These are phyloP conservation scores for Parus major DNA, from an alignment of 2,113 vertebrate species.

Conservation along the genomic window DNA sequence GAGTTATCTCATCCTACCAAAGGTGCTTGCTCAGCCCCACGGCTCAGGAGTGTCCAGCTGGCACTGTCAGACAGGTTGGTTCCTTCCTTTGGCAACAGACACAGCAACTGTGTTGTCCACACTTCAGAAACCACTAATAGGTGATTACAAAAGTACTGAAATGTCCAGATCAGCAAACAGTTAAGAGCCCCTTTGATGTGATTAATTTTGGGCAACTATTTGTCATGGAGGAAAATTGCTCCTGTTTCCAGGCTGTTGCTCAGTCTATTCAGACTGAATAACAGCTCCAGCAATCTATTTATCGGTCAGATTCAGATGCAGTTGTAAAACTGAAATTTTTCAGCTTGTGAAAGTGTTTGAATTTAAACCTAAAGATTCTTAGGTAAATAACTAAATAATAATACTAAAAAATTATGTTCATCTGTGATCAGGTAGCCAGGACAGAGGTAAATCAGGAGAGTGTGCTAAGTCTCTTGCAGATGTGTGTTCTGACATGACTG, in stretches of 20 bases:
- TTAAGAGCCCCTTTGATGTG: background rate
- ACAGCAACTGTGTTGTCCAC: background rate
- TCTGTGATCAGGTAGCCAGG: background rate
- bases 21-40: background rate
- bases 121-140: background rate
- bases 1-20: background rate
- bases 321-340: background rate
- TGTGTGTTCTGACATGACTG: background rate
- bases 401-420: background rate
- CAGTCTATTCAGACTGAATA: background rate
- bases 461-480: background rate
- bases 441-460: background rate
- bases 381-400: background rate
- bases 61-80: background rate
- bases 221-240: background rate
- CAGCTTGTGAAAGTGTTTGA: background rate
- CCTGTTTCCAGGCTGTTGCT: background rate
- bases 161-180: background rate
- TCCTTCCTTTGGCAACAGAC: background rate
- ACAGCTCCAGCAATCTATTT: background rate
- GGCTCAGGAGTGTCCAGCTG: background rate
- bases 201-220: background rate
- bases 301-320: background rate
- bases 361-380: background rate
- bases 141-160: background rate